Base-by-base conservation (phyloP, 2,797 vertebrate species). In the Typhlichthys eigenmanni region DNA sequence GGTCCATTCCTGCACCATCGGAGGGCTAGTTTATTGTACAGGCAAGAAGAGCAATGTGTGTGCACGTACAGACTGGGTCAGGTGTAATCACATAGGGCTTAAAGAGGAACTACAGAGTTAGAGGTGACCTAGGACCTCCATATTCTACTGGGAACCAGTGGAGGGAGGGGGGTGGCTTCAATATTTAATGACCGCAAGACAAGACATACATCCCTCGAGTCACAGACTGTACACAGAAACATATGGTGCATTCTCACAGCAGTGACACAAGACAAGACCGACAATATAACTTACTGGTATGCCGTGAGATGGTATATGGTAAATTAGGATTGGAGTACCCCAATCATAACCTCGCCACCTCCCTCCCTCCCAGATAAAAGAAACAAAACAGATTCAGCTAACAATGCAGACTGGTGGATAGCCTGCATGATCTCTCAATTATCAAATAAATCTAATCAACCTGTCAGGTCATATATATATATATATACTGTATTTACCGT, bases 131-230 rank as follows among this genome's bases (percentile, higher is more conserved):
- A 68, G 8, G 72, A 74, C 75, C 74, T 66, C 80, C 69, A 70
- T 76, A 82, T 80, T 81, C 86, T 87, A 64, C 81, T 83, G 81
- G 75, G 64, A 63, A 76, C 72, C 74, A 72, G 79, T 75, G 76
- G 71, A 51, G 62, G 45, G 64, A 57, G 74, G 81, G 80, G 85
- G 85, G 70, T 60, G 64, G 55, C 61, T 71, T 91, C 88, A 88
- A 91, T 90, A 90, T 91, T 89, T 90, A 89, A 91, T 89, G 78
- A 78, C 60, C 60, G 60, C 71, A 78, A 80, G 80, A 84, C 74
- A 83, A 78, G 78, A 75, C 71, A 62, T 69, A 77, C 69, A 66
- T 68, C 58, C 60, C 78, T 61, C 55, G 34, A 1, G 72, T 38
- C 58, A 6, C 50, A 45, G 53, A 55, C 19, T 19, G 19, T 24